Percentiles rank a stretch among this genome's conserved stretches.
These are phyloP conservation scores for Nudaria mundana DNA, from an alignment of 2,888 invertebrate species.

Conservation along the genomic window DNA sequence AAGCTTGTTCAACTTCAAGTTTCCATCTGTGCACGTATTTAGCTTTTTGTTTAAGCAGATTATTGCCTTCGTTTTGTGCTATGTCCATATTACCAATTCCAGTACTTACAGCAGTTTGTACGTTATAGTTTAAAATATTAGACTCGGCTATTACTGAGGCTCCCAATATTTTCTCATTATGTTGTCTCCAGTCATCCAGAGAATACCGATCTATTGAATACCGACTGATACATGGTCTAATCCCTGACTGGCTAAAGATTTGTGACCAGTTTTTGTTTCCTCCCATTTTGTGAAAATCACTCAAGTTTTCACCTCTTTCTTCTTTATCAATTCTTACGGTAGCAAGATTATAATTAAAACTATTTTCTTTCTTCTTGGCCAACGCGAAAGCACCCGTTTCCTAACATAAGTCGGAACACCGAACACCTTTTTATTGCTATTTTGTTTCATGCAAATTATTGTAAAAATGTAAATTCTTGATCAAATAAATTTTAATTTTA, in stretches of 20 bases:
- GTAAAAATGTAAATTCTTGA: no score
- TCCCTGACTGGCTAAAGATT: slow-evolving; percentile 67
- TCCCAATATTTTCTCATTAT: slow-evolving; percentile 78
- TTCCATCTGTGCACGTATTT: slow-evolving; percentile 87
- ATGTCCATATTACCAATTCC: slow-evolving; percentile 84
- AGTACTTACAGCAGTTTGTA: slow-evolving; percentile 83
- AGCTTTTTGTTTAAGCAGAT: slow-evolving; percentile 83
- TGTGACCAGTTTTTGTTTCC: slow-evolving; percentile 86
- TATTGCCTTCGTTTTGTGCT: slow-evolving; percentile 84
- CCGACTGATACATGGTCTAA: slow-evolving; percentile 86
- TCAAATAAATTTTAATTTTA: no score
- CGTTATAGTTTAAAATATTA: slow-evolving; percentile 81
- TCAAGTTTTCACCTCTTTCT: neutral
- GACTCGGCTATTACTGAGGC: slow-evolving; percentile 74
- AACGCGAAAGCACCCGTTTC: no score
- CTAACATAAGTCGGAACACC: no score
- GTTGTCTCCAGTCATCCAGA: slow-evolving; percentile 85
- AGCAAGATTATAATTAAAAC: no score
- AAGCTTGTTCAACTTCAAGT: slow-evolving; percentile 86
- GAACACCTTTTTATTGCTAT: no score
- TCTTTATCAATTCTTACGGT: no score
- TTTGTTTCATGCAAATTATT: no score
- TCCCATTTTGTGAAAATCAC: neutral
- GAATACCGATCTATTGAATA: slow-evolving; percentile 88
- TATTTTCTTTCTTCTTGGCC: no score